Evolutionary conservation across 2,797 vertebrate genomes (phyloP).

Genomic region (Spheniscus humboldti): DNA sequence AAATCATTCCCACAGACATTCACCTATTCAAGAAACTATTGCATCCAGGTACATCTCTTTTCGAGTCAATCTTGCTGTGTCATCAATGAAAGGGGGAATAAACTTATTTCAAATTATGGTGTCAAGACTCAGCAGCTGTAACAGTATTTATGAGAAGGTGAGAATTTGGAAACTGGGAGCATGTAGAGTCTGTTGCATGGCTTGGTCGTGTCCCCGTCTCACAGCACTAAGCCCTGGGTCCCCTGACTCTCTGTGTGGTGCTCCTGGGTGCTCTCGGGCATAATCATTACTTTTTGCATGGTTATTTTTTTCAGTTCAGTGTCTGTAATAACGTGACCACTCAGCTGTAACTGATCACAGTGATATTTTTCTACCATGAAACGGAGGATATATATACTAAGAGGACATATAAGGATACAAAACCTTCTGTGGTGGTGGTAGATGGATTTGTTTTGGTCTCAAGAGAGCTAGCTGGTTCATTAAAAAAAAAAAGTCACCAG

Average conservation of each 20-base stretch:
- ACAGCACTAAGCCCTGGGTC: neutral
- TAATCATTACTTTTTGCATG: neutral
- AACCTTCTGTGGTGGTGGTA: neutral
- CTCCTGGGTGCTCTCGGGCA: neutral
- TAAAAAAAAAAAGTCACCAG: neutral
- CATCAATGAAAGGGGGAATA: neutral
- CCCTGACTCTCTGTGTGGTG: neutral
- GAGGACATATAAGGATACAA: neutral
- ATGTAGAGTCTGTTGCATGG: neutral
- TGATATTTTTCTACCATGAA: neutral
- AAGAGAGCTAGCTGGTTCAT: neutral
- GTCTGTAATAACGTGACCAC: neutral
- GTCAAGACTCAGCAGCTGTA: neutral
- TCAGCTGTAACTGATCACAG: neutral
- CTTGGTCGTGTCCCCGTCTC: neutral
- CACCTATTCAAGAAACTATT: neutral
- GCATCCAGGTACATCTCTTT: neutral
- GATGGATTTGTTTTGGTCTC: neutral
- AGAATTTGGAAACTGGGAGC: neutral
- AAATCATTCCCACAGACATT: neutral
- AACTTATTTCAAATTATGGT: neutral
- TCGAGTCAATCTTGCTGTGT: neutral
- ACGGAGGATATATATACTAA: neutral
- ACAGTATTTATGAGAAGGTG: neutral
- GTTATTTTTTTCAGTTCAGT: neutral